A percentile compares a stretch with the other conserved stretches of the same genome.
Conservation (phyloP, 2,888 invertebrate genomes). For the Apodemia mormo region DNA sequence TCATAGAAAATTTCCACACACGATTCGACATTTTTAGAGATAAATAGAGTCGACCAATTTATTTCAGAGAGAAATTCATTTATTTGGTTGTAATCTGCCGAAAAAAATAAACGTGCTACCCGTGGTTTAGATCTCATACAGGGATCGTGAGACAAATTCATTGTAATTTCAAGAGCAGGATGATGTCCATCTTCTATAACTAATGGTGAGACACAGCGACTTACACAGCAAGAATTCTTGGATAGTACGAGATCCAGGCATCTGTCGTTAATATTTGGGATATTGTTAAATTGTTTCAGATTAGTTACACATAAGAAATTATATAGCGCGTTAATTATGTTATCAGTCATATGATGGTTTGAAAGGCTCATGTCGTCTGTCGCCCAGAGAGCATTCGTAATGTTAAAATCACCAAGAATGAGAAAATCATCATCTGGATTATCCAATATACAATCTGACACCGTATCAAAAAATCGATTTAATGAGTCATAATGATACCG, state of each 20-base stretch:
- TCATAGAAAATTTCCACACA: background rate
- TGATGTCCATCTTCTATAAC: background rate
- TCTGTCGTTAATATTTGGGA: background rate
- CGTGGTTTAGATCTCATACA: background rate
- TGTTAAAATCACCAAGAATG: background rate
- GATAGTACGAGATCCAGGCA: background rate
- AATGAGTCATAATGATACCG: background rate
- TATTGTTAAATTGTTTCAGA: background rate
- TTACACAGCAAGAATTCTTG: background rate
- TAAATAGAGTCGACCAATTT: background rate
- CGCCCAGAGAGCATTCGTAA: background rate
- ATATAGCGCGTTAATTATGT: background rate
- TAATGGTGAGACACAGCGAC: background rate
- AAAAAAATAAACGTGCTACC: background rate
- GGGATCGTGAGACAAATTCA: background rate
- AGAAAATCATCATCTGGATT: background rate
- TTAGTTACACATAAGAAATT: constrained; percentile 3
- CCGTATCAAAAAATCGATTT: background rate
- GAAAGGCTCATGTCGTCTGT: background rate
- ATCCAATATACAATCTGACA: background rate
- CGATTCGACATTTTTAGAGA: background rate
- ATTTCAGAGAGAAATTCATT: background rate
- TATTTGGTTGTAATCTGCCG: background rate
- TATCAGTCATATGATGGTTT: background rate
- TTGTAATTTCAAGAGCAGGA: background rate